Evolutionary conservation across 2,113 vertebrate genomes (phyloP).

Genomic region (Numida meleagris): DNA sequence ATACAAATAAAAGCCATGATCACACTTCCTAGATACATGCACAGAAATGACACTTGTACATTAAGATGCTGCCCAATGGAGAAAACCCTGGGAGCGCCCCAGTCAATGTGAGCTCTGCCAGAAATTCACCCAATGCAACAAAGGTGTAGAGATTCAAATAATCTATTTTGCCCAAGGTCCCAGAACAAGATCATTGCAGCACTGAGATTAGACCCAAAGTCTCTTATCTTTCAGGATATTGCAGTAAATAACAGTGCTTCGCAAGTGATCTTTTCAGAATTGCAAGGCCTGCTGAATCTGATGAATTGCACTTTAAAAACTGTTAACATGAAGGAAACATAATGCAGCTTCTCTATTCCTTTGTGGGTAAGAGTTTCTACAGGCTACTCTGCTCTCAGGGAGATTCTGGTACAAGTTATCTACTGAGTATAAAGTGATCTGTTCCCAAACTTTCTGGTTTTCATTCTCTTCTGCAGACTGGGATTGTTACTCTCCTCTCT

Average conservation of each 20-base stretch:
- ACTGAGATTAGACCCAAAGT: background rate
- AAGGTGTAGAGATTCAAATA: background rate
- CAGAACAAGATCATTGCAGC: background rate
- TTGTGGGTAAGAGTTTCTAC: background rate
- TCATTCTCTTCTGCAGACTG: background rate
- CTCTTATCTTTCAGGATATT: background rate
- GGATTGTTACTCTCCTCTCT: background rate
- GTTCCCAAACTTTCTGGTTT: background rate
- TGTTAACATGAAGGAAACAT: background rate
- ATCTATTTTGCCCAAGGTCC: background rate
- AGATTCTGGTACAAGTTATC: background rate
- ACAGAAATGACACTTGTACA: background rate
- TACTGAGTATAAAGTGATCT: background rate
- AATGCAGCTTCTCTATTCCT: background rate
- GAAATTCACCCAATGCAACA: background rate
- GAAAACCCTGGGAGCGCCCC: background rate
- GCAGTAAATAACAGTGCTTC: background rate
- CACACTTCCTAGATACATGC: constrained; percentile 40
- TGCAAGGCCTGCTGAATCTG: background rate
- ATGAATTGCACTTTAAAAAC: background rate
- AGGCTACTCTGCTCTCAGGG: background rate
- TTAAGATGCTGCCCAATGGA: background rate
- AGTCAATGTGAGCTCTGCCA: background rate
- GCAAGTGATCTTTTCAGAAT: background rate
- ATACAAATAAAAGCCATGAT: constrained; percentile 58